Evolutionary conservation across 2,888 invertebrate genomes (phyloP), one percentile per base, ranked within the genome.

Genomic region (Seira sanloemensis): DNA sequence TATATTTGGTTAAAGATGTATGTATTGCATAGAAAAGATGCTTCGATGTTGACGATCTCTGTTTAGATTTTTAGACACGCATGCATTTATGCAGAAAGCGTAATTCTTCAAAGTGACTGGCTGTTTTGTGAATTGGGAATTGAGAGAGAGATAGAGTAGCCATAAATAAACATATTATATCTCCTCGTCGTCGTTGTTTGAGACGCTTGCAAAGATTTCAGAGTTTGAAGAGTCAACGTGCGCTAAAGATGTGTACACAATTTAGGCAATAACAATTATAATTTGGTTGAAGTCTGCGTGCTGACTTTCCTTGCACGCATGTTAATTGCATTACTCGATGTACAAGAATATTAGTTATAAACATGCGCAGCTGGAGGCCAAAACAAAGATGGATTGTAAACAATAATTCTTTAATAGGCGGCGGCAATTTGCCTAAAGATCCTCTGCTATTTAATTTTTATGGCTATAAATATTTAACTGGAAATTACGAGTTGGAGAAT

Each of bases 31-130:
- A n/a, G n/a, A n/a, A n/a, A n/a, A n/a, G n/a, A n/a, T n/a, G n/a
- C 50, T 50, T 12, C 16, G 50, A 50, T 2, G 12, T 50, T 50
- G 50, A 50, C 16, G 16, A 2, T 12, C 16, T 50, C 50, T 50
- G 50, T 50, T 50, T 50, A 50, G 50, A 2, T 50, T 50, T 50
- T 50, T 2, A 2, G 50, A 50, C 50, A 50, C n/a, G 50, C 16
- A 7, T 2, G 50, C 16, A 50, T 50, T 12, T 18, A 50, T 18
- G 50, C 16, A n/a, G 16, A 50, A 50, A 2, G 50, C 12, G 50
- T 50, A 18, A 76, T 77, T 77, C 68, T 58, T 77, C 77, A 76
- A 76, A 76, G 19, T 68, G 77, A 68, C 54, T 77, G 77, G 58
- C 68, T 77, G 77, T 67, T 77, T 24, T 58, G 68, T 66, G 27